These are phyloP conservation scores for Drosophila sproati DNA, from an alignment of 1,140 invertebrate genomes.

Conservation along the genomic window DNA sequence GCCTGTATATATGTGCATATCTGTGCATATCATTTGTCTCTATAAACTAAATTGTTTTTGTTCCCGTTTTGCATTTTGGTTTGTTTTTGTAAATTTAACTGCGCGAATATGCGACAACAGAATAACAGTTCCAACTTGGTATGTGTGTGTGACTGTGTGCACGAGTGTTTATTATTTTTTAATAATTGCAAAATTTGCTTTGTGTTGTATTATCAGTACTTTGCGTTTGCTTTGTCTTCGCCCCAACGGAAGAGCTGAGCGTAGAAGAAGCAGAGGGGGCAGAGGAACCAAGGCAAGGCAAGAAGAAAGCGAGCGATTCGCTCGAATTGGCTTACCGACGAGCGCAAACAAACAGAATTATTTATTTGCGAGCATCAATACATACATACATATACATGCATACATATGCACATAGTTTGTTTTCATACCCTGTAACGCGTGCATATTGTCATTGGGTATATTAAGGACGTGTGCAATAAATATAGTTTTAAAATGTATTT, in stretches of 20 bases:
- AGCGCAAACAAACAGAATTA: slow-evolving; percentile 61
- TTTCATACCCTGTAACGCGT: slow-evolving; percentile 47
- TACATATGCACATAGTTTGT: slow-evolving; percentile 49
- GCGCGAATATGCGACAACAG: slow-evolving; percentile 16
- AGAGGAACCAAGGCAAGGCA: slow-evolving; percentile 22
- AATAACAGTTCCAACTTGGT: slow-evolving; percentile 17
- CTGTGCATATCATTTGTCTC: slow-evolving; percentile 28
- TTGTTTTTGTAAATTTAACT: slow-evolving; percentile 49
- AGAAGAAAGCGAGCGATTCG: slow-evolving; percentile 70
- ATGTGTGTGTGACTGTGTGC: slow-evolving; percentile 14
- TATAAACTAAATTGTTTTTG: slow-evolving; percentile 47
- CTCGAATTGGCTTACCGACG: slow-evolving; percentile 65
- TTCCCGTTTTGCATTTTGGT: slow-evolving; percentile 47
- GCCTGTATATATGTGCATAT: slow-evolving; percentile 1
- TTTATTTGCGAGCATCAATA: slow-evolving; percentile 35
- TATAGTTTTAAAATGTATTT: neutral
- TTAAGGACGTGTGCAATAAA: neutral
- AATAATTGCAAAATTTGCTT: slow-evolving; percentile 65
- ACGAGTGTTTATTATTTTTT: slow-evolving; percentile 67
- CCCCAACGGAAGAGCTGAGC: neutral
- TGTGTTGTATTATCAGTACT: slow-evolving; percentile 74
- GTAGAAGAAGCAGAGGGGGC: neutral
- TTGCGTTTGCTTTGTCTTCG: slow-evolving; percentile 48
- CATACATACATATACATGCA: slow-evolving; percentile 19
- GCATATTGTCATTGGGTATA: neutral